Evolutionary conservation across 2,888 invertebrate genomes (phyloP).

Genomic region (Deladenus siricidicola): DNA sequence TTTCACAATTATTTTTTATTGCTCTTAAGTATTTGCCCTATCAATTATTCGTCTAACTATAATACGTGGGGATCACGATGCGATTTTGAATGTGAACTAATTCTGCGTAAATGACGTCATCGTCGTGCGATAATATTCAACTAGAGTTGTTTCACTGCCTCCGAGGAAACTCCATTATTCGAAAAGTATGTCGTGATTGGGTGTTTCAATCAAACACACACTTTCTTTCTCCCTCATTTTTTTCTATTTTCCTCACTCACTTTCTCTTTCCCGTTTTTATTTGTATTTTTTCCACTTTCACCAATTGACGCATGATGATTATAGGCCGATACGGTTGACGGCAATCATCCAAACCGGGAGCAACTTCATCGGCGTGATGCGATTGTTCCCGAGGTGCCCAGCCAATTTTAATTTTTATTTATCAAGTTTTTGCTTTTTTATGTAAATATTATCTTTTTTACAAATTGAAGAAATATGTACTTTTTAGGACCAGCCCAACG

Average conservation of each 20-base stretch:
- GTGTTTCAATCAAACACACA: too few relatives aligned
- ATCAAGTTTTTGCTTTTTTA: not conserved
- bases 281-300: too few relatives aligned
- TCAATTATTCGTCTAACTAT: too few relatives aligned
- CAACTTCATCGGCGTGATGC: slow-evolving; percentile 49
- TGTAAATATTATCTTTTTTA: not conserved
- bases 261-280: too few relatives aligned
- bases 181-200: not conserved
- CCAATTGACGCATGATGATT: too few relatives aligned
- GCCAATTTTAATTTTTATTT: not conserved
- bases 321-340: too few relatives aligned
- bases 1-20: too few relatives aligned
- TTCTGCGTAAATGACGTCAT: not conserved
- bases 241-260: too few relatives aligned
- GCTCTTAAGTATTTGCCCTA: too few relatives aligned
- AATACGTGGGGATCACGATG: too few relatives aligned
- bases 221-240: too few relatives aligned
- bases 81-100: too few relatives aligned
- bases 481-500: slow-evolving; percentile 8
- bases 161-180: not conserved
- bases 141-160: slow-evolving; percentile 2
- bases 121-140: not conserved
- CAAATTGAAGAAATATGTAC: not conserved
- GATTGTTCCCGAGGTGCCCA: slow-evolving; percentile 32
- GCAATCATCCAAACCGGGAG: slow-evolving; percentile 47